Conservation (phyloP, 2,797 vertebrate genomes). For the Taeniopygia guttata region DNA sequence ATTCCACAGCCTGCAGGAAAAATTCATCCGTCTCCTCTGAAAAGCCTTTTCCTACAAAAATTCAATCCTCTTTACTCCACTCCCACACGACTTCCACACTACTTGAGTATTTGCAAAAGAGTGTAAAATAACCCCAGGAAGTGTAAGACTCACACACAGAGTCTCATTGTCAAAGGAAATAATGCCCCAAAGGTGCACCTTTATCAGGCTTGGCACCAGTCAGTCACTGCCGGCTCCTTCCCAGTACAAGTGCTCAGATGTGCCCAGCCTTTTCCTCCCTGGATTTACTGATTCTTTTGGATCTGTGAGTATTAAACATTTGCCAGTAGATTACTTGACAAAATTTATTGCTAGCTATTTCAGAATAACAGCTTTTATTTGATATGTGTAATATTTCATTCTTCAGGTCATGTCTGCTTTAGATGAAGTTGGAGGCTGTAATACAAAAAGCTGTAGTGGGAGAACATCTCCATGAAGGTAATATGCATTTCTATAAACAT, state of each 20-base stretch:
- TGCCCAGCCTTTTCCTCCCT: constrained; percentile 10
- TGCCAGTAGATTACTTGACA: constrained; percentile 3
- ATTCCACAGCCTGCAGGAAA: constrained; percentile 42
- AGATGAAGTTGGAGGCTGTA: not conserved
- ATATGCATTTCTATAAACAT: not conserved
- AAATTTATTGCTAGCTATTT: constrained; percentile 3
- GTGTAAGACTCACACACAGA: not conserved
- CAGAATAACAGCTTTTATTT: not conserved
- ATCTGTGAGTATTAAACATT: constrained; percentile 54
- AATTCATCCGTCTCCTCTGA: constrained; percentile 3
- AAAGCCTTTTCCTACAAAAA: constrained; percentile 65
- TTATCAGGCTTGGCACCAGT: not conserved
- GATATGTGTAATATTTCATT: not conserved
- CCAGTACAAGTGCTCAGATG: not conserved
- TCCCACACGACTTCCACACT: constrained; percentile 52
- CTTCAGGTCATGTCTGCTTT: not conserved
- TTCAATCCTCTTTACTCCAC: not conserved
- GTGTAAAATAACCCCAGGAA: constrained; percentile 44
- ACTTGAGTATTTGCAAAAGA: constrained; percentile 13
- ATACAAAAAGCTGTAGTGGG: not conserved
- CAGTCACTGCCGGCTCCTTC: not conserved
- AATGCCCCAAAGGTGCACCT: constrained; percentile 33
- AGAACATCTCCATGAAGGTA: not conserved
- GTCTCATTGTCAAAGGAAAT: constrained; percentile 15
- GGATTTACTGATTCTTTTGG: constrained; percentile 40